These are phyloP conservation scores for Lasioglossum marginatum DNA, from an alignment of 2,888 invertebrate genomes.

Conservation along the genomic window DNA sequence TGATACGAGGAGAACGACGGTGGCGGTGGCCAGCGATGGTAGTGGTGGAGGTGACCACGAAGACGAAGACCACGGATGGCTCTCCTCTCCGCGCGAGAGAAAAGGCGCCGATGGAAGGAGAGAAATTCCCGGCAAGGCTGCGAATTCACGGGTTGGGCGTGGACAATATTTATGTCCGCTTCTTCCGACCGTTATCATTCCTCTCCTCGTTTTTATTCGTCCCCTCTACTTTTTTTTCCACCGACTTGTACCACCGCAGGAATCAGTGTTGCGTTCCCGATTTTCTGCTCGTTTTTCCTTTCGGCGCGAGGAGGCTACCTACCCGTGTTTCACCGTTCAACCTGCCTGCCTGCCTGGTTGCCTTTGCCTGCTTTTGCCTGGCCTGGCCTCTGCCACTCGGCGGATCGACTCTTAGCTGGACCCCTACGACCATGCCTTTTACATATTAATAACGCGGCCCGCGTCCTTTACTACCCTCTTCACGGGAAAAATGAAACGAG, in stretches of 20 bases:
- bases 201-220: conserved; percentile 3
- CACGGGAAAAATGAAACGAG: conserved; percentile 3
- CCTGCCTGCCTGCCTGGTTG: not conserved
- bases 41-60: conserved; percentile 2
- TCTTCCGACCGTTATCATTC: conserved; percentile 42
- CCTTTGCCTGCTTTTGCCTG: not conserved
- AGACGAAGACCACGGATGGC: conserved; percentile 21
- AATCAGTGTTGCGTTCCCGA: conserved; percentile 29
- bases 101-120: conserved; percentile 61
- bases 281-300: conserved; percentile 42
- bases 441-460: conserved; percentile 17
- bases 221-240: not conserved
- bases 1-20: conserved; percentile 63
- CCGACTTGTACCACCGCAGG: not conserved
- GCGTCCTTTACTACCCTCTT: not conserved
- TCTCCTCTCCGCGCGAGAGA: conserved; percentile 55
- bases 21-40: conserved; percentile 4
- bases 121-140: conserved; percentile 64
- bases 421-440: conserved; percentile 11
- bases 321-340: conserved; percentile 20
- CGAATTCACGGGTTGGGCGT: conserved; percentile 72
- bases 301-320: conserved; percentile 14
- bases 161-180: conserved; percentile 76
- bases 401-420: not conserved
- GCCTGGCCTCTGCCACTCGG: not conserved